Conservation (phyloP, 1,140 invertebrate genomes). For the Yoshiicerus persimilis region DNA sequence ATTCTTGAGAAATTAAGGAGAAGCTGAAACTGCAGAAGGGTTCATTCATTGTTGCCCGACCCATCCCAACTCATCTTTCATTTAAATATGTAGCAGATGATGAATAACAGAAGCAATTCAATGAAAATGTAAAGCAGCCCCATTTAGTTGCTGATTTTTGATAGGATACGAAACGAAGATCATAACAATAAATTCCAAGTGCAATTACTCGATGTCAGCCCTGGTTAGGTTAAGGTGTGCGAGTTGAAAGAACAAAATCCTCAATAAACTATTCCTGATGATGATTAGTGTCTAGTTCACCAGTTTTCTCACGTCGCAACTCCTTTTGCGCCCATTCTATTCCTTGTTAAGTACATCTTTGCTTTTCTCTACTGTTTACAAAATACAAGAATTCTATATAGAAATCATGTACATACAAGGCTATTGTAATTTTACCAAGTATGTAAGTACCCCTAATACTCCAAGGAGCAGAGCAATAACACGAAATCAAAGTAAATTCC, state of each 20-base stretch:
- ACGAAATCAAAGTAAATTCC: not conserved
- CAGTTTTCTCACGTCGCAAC: constrained; percentile 1
- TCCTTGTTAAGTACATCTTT: not conserved
- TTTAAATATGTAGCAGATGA: not conserved
- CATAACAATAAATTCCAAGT: constrained; percentile 7
- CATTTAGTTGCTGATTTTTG: not conserved
- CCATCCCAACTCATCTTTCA: not conserved
- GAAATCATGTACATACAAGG: not conserved
- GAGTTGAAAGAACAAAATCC: not conserved
- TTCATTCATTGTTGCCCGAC: not conserved
- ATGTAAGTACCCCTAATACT: not conserved
- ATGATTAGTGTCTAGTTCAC: constrained; percentile 2
- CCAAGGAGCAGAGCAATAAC: not conserved
- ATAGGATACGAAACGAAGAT: not conserved
- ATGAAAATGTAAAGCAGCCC: not conserved
- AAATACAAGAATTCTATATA: not conserved
- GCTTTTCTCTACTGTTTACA: not conserved
- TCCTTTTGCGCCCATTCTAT: not conserved
- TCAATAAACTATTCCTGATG: not conserved
- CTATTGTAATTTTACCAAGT: too few species aligned
- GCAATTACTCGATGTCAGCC: not conserved
- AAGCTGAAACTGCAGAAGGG: not conserved
- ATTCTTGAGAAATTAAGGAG: not conserved
- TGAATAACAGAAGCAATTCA: not conserved
- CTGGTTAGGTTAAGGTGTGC: not conserved